Evolutionary conservation across 2,888 invertebrate species (phyloP), one percentile per base, ranked within the genome.

Genomic region (Erebia palarica): DNA sequence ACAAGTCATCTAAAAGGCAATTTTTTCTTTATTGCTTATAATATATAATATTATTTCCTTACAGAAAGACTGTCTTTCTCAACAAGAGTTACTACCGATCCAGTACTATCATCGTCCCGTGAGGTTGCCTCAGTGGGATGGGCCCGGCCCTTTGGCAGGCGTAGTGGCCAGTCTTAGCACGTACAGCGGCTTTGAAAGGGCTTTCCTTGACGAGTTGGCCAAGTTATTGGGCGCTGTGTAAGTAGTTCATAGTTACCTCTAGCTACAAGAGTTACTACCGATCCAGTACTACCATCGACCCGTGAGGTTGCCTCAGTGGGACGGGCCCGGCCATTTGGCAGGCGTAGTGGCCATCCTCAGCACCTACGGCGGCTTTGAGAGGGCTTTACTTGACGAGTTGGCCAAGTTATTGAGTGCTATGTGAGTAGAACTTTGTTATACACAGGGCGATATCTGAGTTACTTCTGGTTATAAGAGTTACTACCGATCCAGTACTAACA

Each of bases 111-210:
- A 97, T 83, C 91, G 94, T 18, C 96, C 96, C 0, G 91, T 96
- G 61, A 93, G 94, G 0, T 72, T 89, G 27, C 86, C 91, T 0
- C 84, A 88, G 10, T 79, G 79, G 78, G 86, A 1, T 84, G 82
- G 91, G 0, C 79, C 84, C 3, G 96, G 95, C 0, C 86, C 89
- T 0, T 86, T 98, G 21, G 79, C 84, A 0, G 95, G 95, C 59
- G 96, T 97, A 79, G 96, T 97, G 0, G 94, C 98, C 69, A 96
- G 97, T 11, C 94, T 97, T 75, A 98, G 97, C 79, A 95, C 96
- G 0, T 98, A 97, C 84, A 89, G 94, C 13, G 95, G 95, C 0
- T 90, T 94, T 10, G 97, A 98, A 88, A 90, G 97, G 42, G 94
- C 94, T 27, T 97, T 96, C 80, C 91, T 98, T 0, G 95, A 95